Conservation (phyloP, 2,888 invertebrate genomes). For the Dasypogon diadema region DNA sequence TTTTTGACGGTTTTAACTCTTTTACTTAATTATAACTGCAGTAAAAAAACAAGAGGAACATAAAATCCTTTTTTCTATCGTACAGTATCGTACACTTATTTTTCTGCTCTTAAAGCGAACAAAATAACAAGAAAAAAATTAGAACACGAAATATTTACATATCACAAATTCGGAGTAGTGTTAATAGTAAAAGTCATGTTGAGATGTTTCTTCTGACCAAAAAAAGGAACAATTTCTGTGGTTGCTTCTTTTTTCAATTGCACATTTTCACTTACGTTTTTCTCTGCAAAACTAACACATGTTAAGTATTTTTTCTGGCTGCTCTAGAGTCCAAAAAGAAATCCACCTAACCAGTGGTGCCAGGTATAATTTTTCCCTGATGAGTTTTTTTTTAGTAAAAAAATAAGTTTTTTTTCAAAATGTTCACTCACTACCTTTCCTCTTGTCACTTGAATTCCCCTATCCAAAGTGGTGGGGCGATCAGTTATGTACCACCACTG, state of each 20-base stretch:
- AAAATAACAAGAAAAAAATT: constrained; percentile 3
- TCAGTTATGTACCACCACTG: constrained; percentile 10
- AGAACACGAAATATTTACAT: constrained; percentile 24
- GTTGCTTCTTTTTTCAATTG: background rate
- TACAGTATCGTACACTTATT: background rate
- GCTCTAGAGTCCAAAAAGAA: too few relatives aligned
- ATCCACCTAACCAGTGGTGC: too few relatives aligned
- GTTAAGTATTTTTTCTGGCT: too few relatives aligned
- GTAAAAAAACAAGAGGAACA: background rate
- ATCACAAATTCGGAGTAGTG: constrained; percentile 43
- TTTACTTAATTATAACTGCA: background rate
- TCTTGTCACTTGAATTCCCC: too few relatives aligned
- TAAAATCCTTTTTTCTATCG: background rate
- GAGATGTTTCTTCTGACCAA: background rate
- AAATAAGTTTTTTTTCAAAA: background rate
- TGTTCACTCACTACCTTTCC: background rate
- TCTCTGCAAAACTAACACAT: too few relatives aligned
- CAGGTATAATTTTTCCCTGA: too few relatives aligned
- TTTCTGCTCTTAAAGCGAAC: background rate
- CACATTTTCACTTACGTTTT: constrained; percentile 17
- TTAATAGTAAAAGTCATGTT: background rate
- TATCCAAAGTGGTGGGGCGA: too few relatives aligned
- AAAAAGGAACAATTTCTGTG: background rate
- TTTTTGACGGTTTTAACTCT: too few relatives aligned
- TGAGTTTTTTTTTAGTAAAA: too few relatives aligned